Evolutionary conservation across 1,140 invertebrate genomes (phyloP), one percentile per base, ranked within the genome.

Genomic region (Augochlora pura): DNA sequence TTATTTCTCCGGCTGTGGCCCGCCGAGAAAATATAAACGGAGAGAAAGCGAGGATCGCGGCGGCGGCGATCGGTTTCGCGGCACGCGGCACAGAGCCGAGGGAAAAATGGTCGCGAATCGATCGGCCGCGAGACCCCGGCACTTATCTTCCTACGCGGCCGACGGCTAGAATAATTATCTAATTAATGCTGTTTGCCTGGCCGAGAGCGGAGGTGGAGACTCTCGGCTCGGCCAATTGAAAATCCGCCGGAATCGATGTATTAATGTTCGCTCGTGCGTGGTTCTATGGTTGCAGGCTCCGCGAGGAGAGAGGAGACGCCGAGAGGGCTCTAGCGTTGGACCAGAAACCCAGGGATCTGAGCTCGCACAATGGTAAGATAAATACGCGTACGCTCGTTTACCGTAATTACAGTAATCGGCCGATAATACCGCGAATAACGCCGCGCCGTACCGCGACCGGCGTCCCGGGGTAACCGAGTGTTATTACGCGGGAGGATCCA

Each of bases 311-410:
- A 91, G 95, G 95, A 74, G 96, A 97, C 86, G 95, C 95, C 84
- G 96, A 97, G 90, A 94, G 96, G 93, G 95, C 95, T 77, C 94
- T 95, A 89, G 96, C 95, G 68, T 94, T 97, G 92, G 97, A 97
- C 84, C 94, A 95, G 90, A 97, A 97, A 94, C 96, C 95, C 82
- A 94, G 96, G 88, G 96, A 97, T 93, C 94, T 96, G 80, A 97
- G 96, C 93, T 97, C 96, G 91, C 96, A 96, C 93, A 97, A 97
- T 93, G 96, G 97, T 97, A 94, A 95, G 94, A 81, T 78, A 63
- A 82, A 83, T 66, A 70, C 73, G 73, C 49, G 60, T 49, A 75
- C 64, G 65, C 27, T 79, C 77, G 77, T 79, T 79, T 79, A 65
- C 70, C 70, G 70, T 67, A 74, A 79, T 70, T 86, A 79, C 42